Evolutionary conservation across 1,140 invertebrate species (phyloP).

Genomic region (Heliconius himera): DNA sequence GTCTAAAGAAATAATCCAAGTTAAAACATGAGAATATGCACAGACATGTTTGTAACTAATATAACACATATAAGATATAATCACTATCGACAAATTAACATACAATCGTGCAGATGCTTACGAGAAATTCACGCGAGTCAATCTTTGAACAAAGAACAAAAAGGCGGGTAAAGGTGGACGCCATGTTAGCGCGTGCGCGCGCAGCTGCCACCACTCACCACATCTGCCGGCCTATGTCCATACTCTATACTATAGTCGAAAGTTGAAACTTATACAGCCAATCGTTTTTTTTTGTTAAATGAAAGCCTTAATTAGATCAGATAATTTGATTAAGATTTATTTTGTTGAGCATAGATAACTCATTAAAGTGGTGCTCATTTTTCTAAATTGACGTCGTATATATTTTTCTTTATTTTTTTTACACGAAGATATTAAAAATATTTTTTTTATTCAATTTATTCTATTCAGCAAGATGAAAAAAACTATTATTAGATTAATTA

Average conservation of each 20-base stretch:
- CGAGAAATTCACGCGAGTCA: constrained; percentile 46
- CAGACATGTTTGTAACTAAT: neutral
- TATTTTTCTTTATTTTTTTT: neutral
- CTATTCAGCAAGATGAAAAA: too few relatives aligned
- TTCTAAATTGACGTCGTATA: neutral
- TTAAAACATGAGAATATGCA: neutral
- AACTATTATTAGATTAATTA: neutral
- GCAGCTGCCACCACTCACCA: constrained; percentile 41
- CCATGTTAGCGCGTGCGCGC: constrained; percentile 45
- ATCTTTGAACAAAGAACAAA: constrained; percentile 53
- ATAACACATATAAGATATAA: constrained; percentile 9
- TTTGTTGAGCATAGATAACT: too few relatives aligned
- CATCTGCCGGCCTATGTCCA: constrained; percentile 42
- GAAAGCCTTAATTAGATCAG: constrained; percentile 14
- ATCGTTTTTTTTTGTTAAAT: constrained; percentile 16
- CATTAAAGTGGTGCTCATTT: too few relatives aligned
- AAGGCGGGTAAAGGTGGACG: constrained; percentile 47
- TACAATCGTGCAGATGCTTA: constrained; percentile 43
- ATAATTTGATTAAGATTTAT: neutral
- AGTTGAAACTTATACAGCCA: constrained; percentile 35
- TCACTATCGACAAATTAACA: constrained; percentile 19
- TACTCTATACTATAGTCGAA: constrained; percentile 15
- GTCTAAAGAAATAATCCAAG: neutral
- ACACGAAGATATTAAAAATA: neutral
- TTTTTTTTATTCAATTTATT: too few relatives aligned